These are phyloP conservation scores for Drosophila repleta DNA, from an alignment of 1,140 invertebrate genomes.

Conservation along the genomic window DNA sequence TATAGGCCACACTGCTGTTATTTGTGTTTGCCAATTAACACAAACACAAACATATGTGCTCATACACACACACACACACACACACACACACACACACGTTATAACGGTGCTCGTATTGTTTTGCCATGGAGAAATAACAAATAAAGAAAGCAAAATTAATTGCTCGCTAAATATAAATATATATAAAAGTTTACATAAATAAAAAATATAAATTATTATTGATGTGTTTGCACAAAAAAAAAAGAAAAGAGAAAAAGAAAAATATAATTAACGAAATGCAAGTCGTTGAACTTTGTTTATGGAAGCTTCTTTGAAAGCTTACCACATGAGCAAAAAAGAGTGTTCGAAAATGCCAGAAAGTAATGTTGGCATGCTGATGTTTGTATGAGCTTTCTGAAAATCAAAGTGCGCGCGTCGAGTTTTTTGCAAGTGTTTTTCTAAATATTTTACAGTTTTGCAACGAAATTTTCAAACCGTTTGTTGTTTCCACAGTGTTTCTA, in stretches of 20 bases:
- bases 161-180: background rate
- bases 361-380: constrained; percentile 44
- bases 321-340: constrained; percentile 18
- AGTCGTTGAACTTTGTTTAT: constrained; percentile 28
- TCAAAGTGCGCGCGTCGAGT: constrained; percentile 71
- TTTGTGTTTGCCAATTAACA: constrained; percentile 40
- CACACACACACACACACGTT: background rate
- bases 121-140: constrained; percentile 9
- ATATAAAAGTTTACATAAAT: background rate
- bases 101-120: constrained; percentile 4
- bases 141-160: constrained; percentile 1
- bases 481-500: constrained; percentile 60
- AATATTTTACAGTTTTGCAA: constrained; percentile 68
- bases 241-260: background rate
- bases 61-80: constrained; percentile 3
- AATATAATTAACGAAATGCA: constrained; percentile 9
- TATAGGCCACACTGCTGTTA: constrained; percentile 11
- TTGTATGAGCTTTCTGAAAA: constrained; percentile 34
- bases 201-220: constrained; percentile 7
- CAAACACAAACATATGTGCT: constrained; percentile 9
- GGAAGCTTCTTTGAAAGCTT: constrained; percentile 4
- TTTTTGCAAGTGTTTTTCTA: constrained; percentile 80
- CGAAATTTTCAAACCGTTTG: constrained; percentile 59
- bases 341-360: constrained; percentile 38
- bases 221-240: constrained; percentile 17